phyloP scores from a whole-genome alignment of 2,888 invertebrate genomes.

The Leuctra nigra region DNA sequence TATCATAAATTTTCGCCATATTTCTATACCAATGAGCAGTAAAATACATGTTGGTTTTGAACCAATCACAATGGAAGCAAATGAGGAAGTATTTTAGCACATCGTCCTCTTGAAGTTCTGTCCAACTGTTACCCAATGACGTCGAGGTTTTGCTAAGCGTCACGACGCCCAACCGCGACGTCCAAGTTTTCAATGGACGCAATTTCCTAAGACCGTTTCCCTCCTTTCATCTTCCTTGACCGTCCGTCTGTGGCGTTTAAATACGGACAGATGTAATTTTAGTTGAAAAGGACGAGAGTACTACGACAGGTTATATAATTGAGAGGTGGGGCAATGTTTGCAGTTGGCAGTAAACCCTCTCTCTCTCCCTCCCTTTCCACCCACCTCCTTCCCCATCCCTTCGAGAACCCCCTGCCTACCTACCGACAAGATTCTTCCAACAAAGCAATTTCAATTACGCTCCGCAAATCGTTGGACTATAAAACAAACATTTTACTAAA shows the following conservation, averaged over 20 bases:
- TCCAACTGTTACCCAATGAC: too few relatives aligned
- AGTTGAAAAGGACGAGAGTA: conserved; percentile 15
- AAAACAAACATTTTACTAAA: too few relatives aligned
- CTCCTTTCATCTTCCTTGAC: conserved; percentile 11
- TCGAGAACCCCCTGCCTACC: conserved; percentile 4
- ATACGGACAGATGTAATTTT: conserved; percentile 22
- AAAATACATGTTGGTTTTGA: too few relatives aligned
- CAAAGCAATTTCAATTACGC: conserved; percentile 30
- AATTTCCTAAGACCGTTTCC: conserved; percentile 14
- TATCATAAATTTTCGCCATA: too few relatives aligned
- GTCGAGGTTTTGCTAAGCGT: too few relatives aligned
- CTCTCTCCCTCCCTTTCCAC: conserved; percentile 6
- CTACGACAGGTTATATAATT: conserved; percentile 16
- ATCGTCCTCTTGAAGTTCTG: too few relatives aligned
- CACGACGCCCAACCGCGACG: too few relatives aligned
- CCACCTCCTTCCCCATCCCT: conserved; percentile 12
- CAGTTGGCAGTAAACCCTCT: conserved; percentile 22
- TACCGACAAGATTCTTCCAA: conserved; percentile 16
- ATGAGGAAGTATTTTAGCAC: too few relatives aligned
- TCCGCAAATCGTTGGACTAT: conserved; percentile 29
- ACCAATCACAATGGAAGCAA: too few relatives aligned
- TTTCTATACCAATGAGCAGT: too few relatives aligned
- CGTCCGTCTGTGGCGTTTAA: conserved; percentile 8
- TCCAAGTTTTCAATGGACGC: conserved; percentile 6
- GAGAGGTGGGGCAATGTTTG: conserved; percentile 19